A percentile compares a stretch with the other conserved stretches of the same genome.
Evolutionary conservation across 2,113 vertebrate species (phyloP).

Genomic region (Bungarus multicinctus): DNA sequence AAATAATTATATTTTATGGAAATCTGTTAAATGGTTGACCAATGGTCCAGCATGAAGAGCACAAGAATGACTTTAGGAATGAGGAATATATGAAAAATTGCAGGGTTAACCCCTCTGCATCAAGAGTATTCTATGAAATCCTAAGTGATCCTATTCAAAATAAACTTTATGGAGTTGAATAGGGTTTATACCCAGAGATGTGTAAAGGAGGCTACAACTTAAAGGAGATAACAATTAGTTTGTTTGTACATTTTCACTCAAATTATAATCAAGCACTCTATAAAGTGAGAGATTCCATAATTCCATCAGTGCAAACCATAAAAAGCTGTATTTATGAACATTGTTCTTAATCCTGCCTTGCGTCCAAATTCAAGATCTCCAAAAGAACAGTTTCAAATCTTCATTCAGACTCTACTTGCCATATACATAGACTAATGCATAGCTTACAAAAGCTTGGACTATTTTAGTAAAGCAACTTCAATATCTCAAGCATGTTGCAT

Average conservation of each 20-base stretch:
- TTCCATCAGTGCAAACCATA: background rate
- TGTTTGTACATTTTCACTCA: background rate
- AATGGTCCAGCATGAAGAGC: background rate
- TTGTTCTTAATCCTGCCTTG: too few relatives aligned
- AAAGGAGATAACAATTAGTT: background rate
- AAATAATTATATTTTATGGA: constrained; percentile 19
- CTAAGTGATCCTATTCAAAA: background rate
- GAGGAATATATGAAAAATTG: background rate
- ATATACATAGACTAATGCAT: background rate
- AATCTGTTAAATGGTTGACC: background rate
- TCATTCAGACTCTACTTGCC: background rate
- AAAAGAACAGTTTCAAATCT: background rate
- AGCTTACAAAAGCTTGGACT: background rate
- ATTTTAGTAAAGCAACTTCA: background rate
- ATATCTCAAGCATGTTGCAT: background rate
- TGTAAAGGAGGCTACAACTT: background rate
- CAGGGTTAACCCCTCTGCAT: background rate
- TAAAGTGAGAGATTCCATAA: background rate
- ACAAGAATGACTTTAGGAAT: background rate
- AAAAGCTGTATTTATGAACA: background rate
- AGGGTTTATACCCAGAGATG: background rate
- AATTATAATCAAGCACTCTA: background rate
- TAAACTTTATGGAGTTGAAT: background rate
- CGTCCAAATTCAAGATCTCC: background rate
- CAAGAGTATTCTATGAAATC: background rate